Evolutionary conservation across 2,888 invertebrate genomes (phyloP), one percentile per base, ranked within the genome.

Genomic region (Phyto melanocephala): DNA sequence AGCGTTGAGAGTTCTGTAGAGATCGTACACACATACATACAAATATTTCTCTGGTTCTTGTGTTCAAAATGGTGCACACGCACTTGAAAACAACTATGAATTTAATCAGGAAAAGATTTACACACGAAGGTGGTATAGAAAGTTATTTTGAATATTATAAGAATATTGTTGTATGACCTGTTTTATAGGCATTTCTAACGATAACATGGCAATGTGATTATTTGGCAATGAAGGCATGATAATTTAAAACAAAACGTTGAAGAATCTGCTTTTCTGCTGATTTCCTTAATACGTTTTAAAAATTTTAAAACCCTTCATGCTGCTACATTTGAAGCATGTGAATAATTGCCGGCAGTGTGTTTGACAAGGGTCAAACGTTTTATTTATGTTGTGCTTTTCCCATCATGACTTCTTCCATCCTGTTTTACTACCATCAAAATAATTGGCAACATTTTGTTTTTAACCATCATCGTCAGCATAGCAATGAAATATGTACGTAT

Each of bases 361-460:
- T 63, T 74, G 74, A 74, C 42, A 74, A 54, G 63, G 74, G 74
- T 74, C 63, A 33, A 63, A n/a, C 22, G 47, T 37, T 70, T 70
- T 22, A 28, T 45, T 56, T 63, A 1, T 1, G 28, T 28, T 28
- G 28, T 8, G 7, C 20, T 15, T 20, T 20, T 6, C 13, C n/a
- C 37, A 58, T 7, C n/a, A 42, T 28, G 5, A 28, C 6, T 28
- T 28, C n/a, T 11, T 6, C 5, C 4, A 7, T n/a, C 40, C 20
- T 60, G 10, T 22, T 6, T 20, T 6, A 6, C 17, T 17, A 4
- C 35, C 8, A 11, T 33, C 8, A 10, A 2, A 35, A 22, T 13
- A 70, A 40, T 56, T 60, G 33, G 35, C 50, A 72, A 52, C 50
- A 72, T 24, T 72, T 60, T 24, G 11, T 11, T 56, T 42, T 20